phyloP scores from a whole-genome alignment of 64 coral and sea anemone species.

The Acropora yongei region DNA sequence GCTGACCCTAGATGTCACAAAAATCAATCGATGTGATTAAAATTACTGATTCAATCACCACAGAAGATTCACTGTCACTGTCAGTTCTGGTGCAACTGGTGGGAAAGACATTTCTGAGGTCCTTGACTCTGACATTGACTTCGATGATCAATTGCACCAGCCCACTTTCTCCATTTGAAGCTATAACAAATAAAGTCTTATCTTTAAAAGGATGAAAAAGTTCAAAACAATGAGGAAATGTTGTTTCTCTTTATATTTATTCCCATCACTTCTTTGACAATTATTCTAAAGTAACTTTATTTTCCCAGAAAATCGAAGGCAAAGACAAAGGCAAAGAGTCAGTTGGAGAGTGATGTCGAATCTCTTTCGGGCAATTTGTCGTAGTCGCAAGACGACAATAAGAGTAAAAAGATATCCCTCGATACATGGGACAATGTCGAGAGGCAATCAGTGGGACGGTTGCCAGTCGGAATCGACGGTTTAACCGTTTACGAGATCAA shows the following conservation, averaged over 20 bases:
- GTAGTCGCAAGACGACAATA: neutral
- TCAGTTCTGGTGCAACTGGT: conserved; percentile 26
- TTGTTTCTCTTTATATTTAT: neutral
- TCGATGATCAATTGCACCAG: conserved; percentile 10
- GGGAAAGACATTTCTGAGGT: neutral
- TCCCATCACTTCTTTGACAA: too few species aligned
- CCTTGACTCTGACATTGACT: conserved; percentile 4
- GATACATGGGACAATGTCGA: conserved; percentile 18
- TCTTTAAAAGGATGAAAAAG: neutral
- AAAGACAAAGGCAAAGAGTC: too few species aligned
- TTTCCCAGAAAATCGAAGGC: too few species aligned
- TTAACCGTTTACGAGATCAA: conserved; percentile 25
- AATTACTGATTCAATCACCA: too few species aligned
- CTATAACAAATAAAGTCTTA: neutral
- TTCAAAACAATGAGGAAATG: neutral
- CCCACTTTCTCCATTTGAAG: conserved; percentile 5
- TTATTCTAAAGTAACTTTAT: too few species aligned
- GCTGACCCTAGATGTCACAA: too few species aligned
- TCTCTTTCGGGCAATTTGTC: too few species aligned
- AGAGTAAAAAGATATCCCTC: conserved; percentile 6
- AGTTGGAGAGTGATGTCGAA: too few species aligned
- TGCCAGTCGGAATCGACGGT: neutral
- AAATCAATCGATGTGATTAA: too few species aligned
- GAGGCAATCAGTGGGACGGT: conserved; percentile 23
- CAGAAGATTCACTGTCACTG: neutral